These are phyloP conservation scores for Phaenicophaeus curvirostris DNA, from an alignment of 2,797 vertebrate species.

Conservation along the genomic window DNA sequence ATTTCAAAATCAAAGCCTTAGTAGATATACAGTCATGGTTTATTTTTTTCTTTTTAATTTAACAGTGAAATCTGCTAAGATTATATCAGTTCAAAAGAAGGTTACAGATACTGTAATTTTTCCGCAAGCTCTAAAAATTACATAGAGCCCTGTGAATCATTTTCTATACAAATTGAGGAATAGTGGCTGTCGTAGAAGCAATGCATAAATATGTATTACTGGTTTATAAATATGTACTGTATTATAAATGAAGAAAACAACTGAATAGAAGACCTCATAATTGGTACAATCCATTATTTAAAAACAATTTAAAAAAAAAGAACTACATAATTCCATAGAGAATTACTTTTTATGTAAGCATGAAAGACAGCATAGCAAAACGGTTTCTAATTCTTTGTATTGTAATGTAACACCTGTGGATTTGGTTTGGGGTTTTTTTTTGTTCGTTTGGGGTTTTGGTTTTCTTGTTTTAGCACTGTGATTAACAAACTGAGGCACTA, in stretches of 20 bases:
- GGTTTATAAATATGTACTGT: slow-evolving; percentile 41
- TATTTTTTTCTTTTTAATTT: not conserved
- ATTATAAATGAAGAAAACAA: slow-evolving; percentile 36
- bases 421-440: not conserved
- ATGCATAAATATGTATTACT: slow-evolving; percentile 31
- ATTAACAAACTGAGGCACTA: not conserved
- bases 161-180: not conserved
- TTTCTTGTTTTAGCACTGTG: not conserved
- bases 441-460: not conserved
- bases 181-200: not conserved
- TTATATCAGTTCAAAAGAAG: not conserved
- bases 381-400: not conserved
- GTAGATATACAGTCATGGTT: not conserved
- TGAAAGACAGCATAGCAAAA: not conserved
- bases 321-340: not conserved
- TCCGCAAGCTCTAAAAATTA: not conserved
- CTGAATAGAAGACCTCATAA: slow-evolving; percentile 28
- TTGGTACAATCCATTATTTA: not conserved
- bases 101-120: not conserved
- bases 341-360: not conserved
- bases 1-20: not conserved
- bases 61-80: not conserved
- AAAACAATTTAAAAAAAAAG: not conserved
- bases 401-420: not conserved
- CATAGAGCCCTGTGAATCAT: not conserved